Evolutionary conservation across 2,888 invertebrate species (phyloP).

Genomic region (Nemotelus pantherinus): DNA sequence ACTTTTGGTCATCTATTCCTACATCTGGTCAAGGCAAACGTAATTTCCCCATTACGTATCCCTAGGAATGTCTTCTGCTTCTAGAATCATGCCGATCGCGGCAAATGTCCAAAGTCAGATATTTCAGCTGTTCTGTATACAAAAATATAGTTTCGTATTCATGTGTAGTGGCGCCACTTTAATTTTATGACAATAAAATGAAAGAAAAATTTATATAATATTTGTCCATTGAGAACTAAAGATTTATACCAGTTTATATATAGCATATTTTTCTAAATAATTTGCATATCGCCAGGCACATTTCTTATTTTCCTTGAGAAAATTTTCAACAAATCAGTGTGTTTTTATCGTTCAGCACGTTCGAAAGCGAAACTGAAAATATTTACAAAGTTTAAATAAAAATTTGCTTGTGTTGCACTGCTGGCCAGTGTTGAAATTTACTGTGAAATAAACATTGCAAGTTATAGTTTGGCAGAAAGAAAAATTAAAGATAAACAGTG

Average conservation of each 20-base stretch:
- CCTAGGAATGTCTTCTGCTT: not conserved
- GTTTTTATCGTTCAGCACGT: not conserved
- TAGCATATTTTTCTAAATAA: not conserved
- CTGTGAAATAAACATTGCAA: too few relatives aligned
- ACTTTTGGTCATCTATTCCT: not conserved
- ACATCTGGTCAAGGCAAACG: slow-evolving; percentile 7
- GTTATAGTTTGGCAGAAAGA: too few relatives aligned
- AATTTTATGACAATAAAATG: not conserved
- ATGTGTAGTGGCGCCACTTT: not conserved
- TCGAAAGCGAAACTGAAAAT: not conserved
- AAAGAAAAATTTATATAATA: not conserved
- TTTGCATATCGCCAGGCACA: not conserved
- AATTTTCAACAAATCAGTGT: not conserved
- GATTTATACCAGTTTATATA: not conserved
- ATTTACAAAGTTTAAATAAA: too few relatives aligned
- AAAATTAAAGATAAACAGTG: too few relatives aligned
- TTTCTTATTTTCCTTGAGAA: not conserved
- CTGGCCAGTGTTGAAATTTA: too few relatives aligned
- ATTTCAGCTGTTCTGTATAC: not conserved
- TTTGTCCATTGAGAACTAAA: not conserved
- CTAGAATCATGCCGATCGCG: not conserved
- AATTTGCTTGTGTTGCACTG: too few relatives aligned
- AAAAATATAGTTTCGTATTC: not conserved
- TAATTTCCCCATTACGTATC: slow-evolving; percentile 19
- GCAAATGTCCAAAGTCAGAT: not conserved